phyloP scores from a whole-genome alignment of 2,888 invertebrate genomes.

The Scaptomyza flava region DNA sequence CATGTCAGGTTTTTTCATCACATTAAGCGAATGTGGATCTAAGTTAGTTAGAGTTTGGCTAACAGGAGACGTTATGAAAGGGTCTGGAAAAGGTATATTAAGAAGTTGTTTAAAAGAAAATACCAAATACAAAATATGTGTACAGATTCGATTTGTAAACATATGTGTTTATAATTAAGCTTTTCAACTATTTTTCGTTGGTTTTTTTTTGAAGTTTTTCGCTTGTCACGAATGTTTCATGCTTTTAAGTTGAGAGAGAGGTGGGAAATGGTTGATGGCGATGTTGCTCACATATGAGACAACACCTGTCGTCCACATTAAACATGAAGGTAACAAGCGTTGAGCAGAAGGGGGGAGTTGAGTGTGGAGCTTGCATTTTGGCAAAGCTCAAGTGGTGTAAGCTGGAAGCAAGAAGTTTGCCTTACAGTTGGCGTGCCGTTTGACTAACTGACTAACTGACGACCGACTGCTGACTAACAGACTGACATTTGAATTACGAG shows the following conservation, averaged over 20 bases:
- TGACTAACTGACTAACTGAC: slow-evolving; percentile 49
- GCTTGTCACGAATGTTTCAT: slow-evolving; percentile 18
- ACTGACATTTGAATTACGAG: slow-evolving; percentile 77
- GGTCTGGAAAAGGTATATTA: no score
- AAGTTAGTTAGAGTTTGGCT: no score
- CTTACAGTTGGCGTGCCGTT: slow-evolving; percentile 54
- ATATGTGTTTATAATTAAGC: slow-evolving; percentile 5
- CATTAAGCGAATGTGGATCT: no score
- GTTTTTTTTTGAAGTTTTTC: slow-evolving; percentile 11
- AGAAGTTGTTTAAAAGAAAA: no score
- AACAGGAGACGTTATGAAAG: no score
- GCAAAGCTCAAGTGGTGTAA: slow-evolving; percentile 60
- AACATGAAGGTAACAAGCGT: slow-evolving; percentile 29
- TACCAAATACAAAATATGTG: no score
- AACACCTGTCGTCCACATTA: slow-evolving; percentile 66
- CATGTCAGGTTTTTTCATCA: no score
- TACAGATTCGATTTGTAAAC: no score
- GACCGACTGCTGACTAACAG: slow-evolving; percentile 66
- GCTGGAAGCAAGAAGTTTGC: slow-evolving; percentile 57
- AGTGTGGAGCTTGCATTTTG: slow-evolving; percentile 3
- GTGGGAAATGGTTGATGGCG: slow-evolving; percentile 16
- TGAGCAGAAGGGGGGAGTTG: background rate
- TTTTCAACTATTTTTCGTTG: slow-evolving; percentile 35
- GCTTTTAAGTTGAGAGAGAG: background rate
- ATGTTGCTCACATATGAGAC: slow-evolving; percentile 36